Base-by-base conservation (phyloP, 92 coral and sea anemone genomes). In the Epizoanthus scotinus region DNA sequence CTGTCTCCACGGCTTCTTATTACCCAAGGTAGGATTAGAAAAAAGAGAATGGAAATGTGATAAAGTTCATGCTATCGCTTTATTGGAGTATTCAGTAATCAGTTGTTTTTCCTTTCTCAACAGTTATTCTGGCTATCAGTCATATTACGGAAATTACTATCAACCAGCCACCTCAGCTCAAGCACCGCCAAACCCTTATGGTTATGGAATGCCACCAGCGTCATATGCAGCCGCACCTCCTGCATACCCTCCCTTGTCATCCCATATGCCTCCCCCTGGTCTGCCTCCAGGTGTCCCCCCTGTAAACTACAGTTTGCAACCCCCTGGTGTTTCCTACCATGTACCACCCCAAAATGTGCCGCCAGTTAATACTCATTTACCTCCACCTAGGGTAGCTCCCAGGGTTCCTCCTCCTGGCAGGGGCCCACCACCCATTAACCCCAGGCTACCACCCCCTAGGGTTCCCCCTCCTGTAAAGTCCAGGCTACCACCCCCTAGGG, bases 381-480 rank as follows among this genome's bases (percentile, higher is more conserved):
- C 79, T 67, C 92, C 86, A n/a, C 68, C 86, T 5, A 79, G 83
- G 29, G 72, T 73, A 7, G 29, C 77, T 27, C 56, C 29, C 25
- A 61, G 88, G 73, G 67, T 72, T 1, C 84, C 84, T 34, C 82
- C 70, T 28, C 31, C 71, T 50, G 62, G 22, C 52, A 78, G 62
- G 73, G 68, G 24, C 52, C 56, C 72, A 18, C 75, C 83, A 22
- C 26, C 83, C 63, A 38, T 62, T 49, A 62, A 55, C 26, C 75
- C 77, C 50, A 31, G 65, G 21, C 86, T 65, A 36, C 86, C 69
- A 20, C 81, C 34, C 49, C 40, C 82, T 47, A 56, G 68, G 52
- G 49, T 50, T 34, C 85, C 89, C 52, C 84, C 66, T 14, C 17
- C 86, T 79, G 85, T 85, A 55, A 80, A 79, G 71, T 31, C 42